Evolutionary conservation across 2,113 vertebrate genomes (phyloP).

Genomic region (Hydrolagus affinis): DNA sequence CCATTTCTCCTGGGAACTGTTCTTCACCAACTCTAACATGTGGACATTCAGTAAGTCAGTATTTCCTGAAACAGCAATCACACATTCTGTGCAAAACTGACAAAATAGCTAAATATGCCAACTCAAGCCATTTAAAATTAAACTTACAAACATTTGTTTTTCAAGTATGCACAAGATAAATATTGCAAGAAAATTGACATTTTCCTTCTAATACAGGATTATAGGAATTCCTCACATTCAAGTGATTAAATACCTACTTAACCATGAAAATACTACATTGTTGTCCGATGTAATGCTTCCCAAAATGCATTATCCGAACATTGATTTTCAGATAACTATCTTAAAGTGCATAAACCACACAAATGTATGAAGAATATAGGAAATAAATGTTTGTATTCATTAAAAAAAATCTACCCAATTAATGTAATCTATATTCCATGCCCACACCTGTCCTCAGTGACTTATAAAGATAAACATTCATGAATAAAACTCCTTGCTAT

Average conservation of each 20-base stretch:
- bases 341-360: not conserved
- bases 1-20: too few species aligned
- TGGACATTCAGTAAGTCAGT: too few species aligned
- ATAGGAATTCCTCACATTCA: not conserved
- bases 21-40: too few species aligned
- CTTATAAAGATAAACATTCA: not conserved
- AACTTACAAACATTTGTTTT: too few species aligned
- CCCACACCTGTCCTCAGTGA: not conserved
- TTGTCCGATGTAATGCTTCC: not conserved
- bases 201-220: not conserved
- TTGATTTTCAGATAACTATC: not conserved
- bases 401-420: not conserved
- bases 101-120: too few species aligned
- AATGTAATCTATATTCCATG: not conserved
- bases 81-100: too few species aligned
- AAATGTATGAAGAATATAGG: not conserved
- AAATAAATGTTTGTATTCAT: not conserved
- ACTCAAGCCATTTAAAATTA: too few species aligned
- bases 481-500: not conserved
- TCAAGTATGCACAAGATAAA: not conserved
- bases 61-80: too few species aligned
- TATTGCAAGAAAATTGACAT: too few species aligned
- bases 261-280: not conserved
- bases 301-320: not conserved
- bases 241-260: conserved; percentile 1